phyloP scores from a whole-genome alignment of 2,113 vertebrate species.

The Thunnus thynnus region DNA sequence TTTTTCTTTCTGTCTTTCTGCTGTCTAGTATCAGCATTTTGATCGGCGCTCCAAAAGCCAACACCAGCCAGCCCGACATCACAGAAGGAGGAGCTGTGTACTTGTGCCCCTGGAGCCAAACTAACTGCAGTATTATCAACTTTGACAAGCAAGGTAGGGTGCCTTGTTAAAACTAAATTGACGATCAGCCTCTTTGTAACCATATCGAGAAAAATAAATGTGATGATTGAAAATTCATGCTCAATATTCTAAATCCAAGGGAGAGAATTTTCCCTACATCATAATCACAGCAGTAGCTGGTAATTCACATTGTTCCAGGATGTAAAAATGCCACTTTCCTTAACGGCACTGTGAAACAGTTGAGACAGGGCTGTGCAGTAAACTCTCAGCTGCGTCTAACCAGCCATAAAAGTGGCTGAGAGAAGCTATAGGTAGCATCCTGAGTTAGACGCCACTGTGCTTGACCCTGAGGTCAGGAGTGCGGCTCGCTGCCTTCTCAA shows the following conservation, averaged over 20 bases:
- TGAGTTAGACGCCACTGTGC: slow-evolving; percentile 11
- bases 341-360: slow-evolving; percentile 13
- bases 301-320: slow-evolving; percentile 33
- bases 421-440: slow-evolving; percentile 32
- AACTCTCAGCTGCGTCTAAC: slow-evolving; percentile 42
- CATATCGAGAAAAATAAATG: slow-evolving; percentile 11
- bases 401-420: slow-evolving; percentile 46
- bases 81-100: slow-evolving; percentile 90
- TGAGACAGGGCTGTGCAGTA: slow-evolving; percentile 17
- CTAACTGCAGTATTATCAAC: slow-evolving; percentile 79
- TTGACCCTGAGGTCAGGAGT: slow-evolving; percentile 62
- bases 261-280: slow-evolving; percentile 28
- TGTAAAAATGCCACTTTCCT: slow-evolving; percentile 51
- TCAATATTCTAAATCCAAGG: slow-evolving; percentile 21
- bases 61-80: slow-evolving; percentile 88
- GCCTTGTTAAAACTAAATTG: slow-evolving; percentile 32
- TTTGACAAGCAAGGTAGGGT: slow-evolving; percentile 89
- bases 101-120: slow-evolving; percentile 88
- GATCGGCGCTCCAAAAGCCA: slow-evolving; percentile 92
- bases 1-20: slow-evolving; percentile 32
- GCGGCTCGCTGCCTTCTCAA: slow-evolving; percentile 34
- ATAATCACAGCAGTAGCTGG: slow-evolving; percentile 29
- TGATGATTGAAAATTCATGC: background rate
- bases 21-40: slow-evolving; percentile 86
- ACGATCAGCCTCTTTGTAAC: background rate